phyloP scores from a whole-genome alignment of 2,113 vertebrate species.

The Thalassoma bifasciatum region DNA sequence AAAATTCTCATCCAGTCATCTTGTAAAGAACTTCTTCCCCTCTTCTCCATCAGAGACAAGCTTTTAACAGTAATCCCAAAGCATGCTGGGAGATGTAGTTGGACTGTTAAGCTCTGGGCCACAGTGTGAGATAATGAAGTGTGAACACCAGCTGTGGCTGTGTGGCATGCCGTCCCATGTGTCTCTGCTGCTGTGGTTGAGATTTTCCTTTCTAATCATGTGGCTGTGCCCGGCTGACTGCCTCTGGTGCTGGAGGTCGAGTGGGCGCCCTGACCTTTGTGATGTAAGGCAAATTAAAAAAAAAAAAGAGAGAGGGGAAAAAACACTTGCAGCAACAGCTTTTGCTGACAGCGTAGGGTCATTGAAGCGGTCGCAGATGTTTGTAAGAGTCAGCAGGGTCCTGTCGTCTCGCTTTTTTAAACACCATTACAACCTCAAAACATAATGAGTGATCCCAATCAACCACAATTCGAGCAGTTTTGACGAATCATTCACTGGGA shows the following conservation, averaged over 20 bases:
- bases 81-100: constrained; percentile 62
- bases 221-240: constrained; percentile 18
- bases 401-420: not conserved
- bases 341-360: constrained; percentile 52
- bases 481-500: too few relatives aligned
- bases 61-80: constrained; percentile 37
- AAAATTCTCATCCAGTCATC: too few relatives aligned
- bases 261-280: constrained; percentile 34
- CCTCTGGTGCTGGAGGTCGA: constrained; percentile 41
- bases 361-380: constrained; percentile 45
- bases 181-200: constrained; percentile 1
- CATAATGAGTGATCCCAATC: not conserved
- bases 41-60: constrained; percentile 28
- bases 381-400: constrained; percentile 14
- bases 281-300: constrained; percentile 58
- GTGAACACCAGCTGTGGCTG: constrained; percentile 58
- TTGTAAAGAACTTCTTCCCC: constrained; percentile 2
- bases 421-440: not conserved
- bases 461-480: not conserved
- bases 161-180: constrained; percentile 41
- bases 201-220: constrained; percentile 69
- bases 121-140: constrained; percentile 61
- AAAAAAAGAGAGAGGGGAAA: constrained; percentile 8
- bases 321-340: constrained; percentile 22
- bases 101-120: not conserved